Evolutionary conservation across 2,888 invertebrate species (phyloP).

Genomic region (Megaustenia siamemsis): DNA sequence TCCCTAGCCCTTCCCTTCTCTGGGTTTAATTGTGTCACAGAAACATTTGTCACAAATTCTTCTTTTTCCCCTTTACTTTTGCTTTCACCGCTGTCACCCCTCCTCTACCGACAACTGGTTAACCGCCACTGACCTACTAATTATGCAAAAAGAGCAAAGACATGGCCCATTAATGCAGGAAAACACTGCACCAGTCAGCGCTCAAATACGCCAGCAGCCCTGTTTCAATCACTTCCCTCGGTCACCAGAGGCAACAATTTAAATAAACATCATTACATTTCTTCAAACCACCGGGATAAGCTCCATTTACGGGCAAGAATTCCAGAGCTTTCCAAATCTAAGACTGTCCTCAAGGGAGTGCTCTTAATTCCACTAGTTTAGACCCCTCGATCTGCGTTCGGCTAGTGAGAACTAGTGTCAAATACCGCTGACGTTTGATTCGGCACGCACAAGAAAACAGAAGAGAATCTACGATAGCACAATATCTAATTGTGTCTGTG

Average conservation of each 20-base stretch:
- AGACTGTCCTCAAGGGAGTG: neutral
- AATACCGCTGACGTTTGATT: slow-evolving; percentile 16
- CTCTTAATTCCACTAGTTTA: slow-evolving; percentile 14
- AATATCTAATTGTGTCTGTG: neutral
- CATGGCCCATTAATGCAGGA: neutral
- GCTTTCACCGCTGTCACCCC: neutral
- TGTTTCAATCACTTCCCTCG: slow-evolving; percentile 1
- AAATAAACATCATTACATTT: slow-evolving; percentile 43
- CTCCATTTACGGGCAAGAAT: slow-evolving; percentile 1
- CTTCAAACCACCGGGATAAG: neutral
- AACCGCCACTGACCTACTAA: slow-evolving; percentile 15
- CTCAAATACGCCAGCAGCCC: neutral
- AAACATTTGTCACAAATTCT: neutral
- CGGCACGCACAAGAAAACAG: slow-evolving; percentile 1
- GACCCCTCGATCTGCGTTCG: neutral
- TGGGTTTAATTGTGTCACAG: neutral
- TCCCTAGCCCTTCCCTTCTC: no score
- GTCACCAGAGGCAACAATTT: slow-evolving; percentile 15
- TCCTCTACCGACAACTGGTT: neutral
- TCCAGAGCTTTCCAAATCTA: neutral
- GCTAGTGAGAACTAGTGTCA: slow-evolving; percentile 1
- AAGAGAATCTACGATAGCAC: neutral
- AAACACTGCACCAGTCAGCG: neutral
- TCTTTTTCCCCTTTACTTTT: neutral
- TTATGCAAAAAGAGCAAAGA: slow-evolving; percentile 1